These are phyloP conservation scores for Manduca sexta DNA, from an alignment of 1,140 invertebrate species.

Conservation along the genomic window DNA sequence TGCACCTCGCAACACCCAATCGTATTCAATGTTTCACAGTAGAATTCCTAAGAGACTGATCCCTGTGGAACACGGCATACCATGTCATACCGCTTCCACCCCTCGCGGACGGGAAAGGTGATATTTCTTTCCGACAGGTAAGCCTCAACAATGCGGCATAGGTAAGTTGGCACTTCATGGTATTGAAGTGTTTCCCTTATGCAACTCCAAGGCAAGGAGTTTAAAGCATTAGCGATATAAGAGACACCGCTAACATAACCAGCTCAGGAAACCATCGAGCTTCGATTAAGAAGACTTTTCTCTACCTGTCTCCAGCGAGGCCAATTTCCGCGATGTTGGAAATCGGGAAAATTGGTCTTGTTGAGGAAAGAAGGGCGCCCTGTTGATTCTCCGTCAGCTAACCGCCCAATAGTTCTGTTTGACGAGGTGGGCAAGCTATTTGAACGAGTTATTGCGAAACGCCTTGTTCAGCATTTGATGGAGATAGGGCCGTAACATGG, in stretches of 20 bases:
- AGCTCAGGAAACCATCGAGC: no score
- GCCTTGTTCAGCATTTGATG: no score
- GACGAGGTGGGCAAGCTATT: no score
- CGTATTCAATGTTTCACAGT: neutral
- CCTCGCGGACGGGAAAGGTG: neutral
- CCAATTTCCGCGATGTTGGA: no score
- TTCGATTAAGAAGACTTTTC: no score
- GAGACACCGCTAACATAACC: neutral
- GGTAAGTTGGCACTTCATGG: neutral
- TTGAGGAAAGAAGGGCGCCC: no score
- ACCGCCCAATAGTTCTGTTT: no score
- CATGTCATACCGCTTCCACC: neutral
- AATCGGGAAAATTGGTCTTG: no score
- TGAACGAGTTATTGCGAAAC: no score
- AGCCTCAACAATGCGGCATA: neutral
- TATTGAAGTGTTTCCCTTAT: neutral
- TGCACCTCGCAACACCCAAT: neutral
- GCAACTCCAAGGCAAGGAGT: slow-evolving; percentile 1
- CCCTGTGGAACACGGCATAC: neutral
- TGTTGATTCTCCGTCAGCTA: no score
- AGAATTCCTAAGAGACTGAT: neutral
- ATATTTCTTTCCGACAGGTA: neutral
- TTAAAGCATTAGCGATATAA: slow-evolving; percentile 2
- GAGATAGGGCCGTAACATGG: no score
- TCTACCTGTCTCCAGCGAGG: no score